Evolutionary conservation across 2,113 vertebrate genomes (phyloP).

Genomic region (Galeopterus variegatus): DNA sequence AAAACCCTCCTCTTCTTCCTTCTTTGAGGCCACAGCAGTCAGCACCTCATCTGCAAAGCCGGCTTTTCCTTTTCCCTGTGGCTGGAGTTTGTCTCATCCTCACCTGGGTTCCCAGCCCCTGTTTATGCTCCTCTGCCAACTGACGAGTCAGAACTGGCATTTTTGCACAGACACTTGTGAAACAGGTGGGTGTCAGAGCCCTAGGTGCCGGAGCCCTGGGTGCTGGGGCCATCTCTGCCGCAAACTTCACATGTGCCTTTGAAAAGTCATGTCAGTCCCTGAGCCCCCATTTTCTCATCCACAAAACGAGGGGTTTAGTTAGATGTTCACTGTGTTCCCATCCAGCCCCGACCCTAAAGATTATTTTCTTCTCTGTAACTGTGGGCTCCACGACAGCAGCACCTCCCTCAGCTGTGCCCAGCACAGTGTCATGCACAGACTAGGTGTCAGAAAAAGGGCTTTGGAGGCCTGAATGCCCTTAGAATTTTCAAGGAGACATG

Average conservation of each 20-base stretch:
- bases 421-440: rapidly evolving
- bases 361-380: background rate
- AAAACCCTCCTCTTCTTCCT: background rate
- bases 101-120: background rate
- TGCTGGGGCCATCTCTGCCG: background rate
- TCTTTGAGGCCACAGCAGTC: background rate
- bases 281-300: background rate
- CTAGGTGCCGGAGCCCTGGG: background rate
- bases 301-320: background rate
- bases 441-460: no score
- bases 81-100: background rate
- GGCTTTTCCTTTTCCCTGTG: background rate
- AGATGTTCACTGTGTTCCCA: background rate
- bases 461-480: background rate
- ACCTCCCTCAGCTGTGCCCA: background rate
- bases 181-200: background rate
- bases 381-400: no score
- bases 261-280: background rate
- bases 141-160: background rate
- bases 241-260: background rate
- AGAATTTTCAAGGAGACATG: background rate
- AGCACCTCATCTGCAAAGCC: no score
- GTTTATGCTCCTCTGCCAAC: background rate
- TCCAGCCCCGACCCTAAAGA: no score
- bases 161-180: background rate